Percentiles rank a stretch among this genome's conserved stretches.
Conservation (phyloP, 2,113 vertebrate species). For the Grallaria varia region DNA sequence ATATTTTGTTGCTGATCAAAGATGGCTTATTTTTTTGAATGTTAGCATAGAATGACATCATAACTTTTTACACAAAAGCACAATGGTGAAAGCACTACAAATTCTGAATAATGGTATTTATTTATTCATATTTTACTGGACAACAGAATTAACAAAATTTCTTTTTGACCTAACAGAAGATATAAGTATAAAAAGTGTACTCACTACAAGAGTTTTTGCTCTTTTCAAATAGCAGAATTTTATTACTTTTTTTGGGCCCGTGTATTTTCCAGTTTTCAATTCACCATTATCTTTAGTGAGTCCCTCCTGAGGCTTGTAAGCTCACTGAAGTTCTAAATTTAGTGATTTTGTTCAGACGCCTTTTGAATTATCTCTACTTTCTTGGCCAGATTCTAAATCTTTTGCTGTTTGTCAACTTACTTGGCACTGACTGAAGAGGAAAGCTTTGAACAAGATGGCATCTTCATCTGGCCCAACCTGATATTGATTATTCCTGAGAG, state of each 20-base stretch:
- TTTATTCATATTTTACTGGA: background rate
- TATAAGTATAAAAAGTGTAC: background rate
- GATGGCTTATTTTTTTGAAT: background rate
- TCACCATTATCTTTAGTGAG: background rate
- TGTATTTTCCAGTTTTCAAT: background rate
- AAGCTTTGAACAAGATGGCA: background rate
- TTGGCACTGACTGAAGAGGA: background rate
- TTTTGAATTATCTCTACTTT: background rate
- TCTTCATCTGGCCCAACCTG: background rate
- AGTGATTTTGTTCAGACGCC: background rate
- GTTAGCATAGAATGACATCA: background rate
- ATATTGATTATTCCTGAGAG: background rate
- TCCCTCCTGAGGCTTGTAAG: background rate
- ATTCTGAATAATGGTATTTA: background rate
- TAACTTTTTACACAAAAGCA: background rate
- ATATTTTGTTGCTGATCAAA: background rate
- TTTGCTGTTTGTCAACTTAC: background rate
- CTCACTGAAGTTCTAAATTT: background rate
- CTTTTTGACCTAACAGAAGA: background rate
- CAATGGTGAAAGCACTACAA: background rate
- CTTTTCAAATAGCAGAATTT: background rate
- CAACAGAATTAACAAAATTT: background rate
- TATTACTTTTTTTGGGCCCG: background rate
- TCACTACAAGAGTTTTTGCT: background rate
- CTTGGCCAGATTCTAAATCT: background rate